Percentiles rank a stretch among this genome's conserved stretches.
Conservation (phyloP, 2,888 invertebrate species). For the Epinotia nisella region DNA sequence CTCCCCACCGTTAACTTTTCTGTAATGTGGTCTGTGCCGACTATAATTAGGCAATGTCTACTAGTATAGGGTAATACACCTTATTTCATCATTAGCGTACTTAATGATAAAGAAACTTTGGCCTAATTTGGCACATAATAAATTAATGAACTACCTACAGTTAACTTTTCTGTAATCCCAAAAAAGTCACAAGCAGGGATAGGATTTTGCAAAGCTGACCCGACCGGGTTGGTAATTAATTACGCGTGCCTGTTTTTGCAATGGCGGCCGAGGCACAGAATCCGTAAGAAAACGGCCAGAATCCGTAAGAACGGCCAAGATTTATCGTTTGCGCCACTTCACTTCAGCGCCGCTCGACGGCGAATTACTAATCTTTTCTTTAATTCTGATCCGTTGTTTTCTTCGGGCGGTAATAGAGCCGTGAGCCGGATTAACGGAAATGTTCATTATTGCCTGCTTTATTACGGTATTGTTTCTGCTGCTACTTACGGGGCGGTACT, state of each 20-base stretch:
- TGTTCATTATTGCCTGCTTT: conserved; percentile 67
- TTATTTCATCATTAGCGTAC: too few relatives aligned
- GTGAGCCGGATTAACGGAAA: conserved; percentile 70
- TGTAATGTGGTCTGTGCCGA: too few relatives aligned
- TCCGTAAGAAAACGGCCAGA: conserved; percentile 68
- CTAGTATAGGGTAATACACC: too few relatives aligned
- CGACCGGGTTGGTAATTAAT: conserved; percentile 75
- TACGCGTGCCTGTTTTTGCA: conserved; percentile 78
- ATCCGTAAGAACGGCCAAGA: conserved; percentile 72
- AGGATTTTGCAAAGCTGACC: conserved; percentile 73
- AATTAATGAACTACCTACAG: conserved; percentile 64
- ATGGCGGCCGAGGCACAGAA: conserved; percentile 52
- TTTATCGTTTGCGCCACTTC: conserved; percentile 74
- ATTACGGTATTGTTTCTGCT: conserved; percentile 57
- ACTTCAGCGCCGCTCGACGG: conserved; percentile 66
- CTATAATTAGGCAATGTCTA: too few relatives aligned
- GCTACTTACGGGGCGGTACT: conserved; percentile 14
- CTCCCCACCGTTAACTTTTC: too few relatives aligned
- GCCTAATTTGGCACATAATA: conserved; percentile 54
- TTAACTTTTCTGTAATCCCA: conserved; percentile 62
- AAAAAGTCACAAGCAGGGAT: conserved; percentile 79
- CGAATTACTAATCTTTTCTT: conserved; percentile 77
- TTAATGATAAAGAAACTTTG: background rate
- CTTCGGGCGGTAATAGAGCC: conserved; percentile 70
- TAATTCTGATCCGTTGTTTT: conserved; percentile 78